A percentile compares a stretch with the other conserved stretches of the same genome.
phyloP scores from a whole-genome alignment of 2,888 invertebrate genomes.

The Adelphocoris suturalis region DNA sequence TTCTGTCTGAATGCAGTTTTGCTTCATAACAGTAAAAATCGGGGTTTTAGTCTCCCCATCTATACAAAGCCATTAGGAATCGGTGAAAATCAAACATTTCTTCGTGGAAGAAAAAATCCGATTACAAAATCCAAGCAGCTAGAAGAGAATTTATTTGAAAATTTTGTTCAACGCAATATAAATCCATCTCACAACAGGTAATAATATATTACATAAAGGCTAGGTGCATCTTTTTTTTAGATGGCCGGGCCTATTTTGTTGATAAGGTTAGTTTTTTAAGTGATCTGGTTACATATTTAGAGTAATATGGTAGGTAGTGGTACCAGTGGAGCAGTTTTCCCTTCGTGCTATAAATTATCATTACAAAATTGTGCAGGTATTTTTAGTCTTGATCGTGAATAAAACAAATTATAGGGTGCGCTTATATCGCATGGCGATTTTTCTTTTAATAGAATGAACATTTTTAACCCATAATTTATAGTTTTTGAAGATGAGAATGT shows the following conservation, averaged over 20 bases:
- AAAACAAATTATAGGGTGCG: not conserved
- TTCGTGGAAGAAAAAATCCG: not conserved
- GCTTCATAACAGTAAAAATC: not conserved
- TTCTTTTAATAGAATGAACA: no score
- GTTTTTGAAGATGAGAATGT: no score
- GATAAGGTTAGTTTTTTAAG: slow-evolving; percentile 71
- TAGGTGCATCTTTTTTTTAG: slow-evolving; percentile 46
- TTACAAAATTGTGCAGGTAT: no score
- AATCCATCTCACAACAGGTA: slow-evolving; percentile 76
- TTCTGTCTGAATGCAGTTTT: not conserved
- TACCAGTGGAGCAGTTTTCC: slow-evolving; percentile 23
- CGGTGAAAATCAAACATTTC: not conserved
- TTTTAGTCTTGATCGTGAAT: not conserved
- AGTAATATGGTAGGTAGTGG: not conserved
- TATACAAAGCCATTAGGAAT: not conserved
- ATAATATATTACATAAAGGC: not conserved
- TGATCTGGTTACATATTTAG: slow-evolving; percentile 38
- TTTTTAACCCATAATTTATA: no score
- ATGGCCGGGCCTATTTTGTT: slow-evolving; percentile 74
- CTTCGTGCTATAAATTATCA: not conserved
- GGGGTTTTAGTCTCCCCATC: not conserved
- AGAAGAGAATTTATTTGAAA: slow-evolving; percentile 13
- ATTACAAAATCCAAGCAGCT: slow-evolving; percentile 52
- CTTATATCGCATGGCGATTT: no score
- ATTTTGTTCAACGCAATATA: slow-evolving; percentile 66